Base-by-base conservation (phyloP, 2,888 invertebrate species). In the Fabriciana adippe region DNA sequence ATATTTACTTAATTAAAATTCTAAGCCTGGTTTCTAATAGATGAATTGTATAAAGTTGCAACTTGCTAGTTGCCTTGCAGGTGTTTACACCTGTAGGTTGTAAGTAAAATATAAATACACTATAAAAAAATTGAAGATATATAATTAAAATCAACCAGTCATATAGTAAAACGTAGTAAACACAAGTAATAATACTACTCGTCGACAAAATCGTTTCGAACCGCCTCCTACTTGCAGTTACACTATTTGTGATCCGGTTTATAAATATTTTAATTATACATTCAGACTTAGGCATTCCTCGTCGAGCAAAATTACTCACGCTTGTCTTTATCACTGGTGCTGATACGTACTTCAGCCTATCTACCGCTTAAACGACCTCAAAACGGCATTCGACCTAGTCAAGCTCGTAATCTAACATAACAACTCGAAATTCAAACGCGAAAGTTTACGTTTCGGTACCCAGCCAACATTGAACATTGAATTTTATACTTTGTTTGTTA, bases 351-450 rank as follows among this genome's bases (percentile, higher is more conserved):
- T 81, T 82, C 76, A 81, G 78, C 77, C 79, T 83, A 77, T 79
- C 79, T 81, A 84, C 81, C 82, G 81, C 83, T 84, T 81, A 87
- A 91, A 92, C 91, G 92, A 92, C 92, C 92, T 92, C 88, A 91
- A 91, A 90, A 87, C 84, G 87, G 89, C 87, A 89, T 90, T 90
- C 90, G 89, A 88, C 90, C 91, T 91, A 92, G 89, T 88, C 87
- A 84, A 85, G 83, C 70, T 79, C 86, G 89, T 90, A 90, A 89
- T 89, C 85, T 84, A 89, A 88, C 90, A 88, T 87, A 90, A 89
- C 86, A 84, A 89, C 83, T 85, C 83, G 84, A 87, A 89, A 88
- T 85, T 83, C 80, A 84, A 90, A 90, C 91, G 89, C 88, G 88
- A 89, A 90, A 89, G 91, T 92, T 89, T 87, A 86, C 86, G 89